These are phyloP conservation scores for Caenorhabditis panamensis DNA, from an alignment of 2,888 invertebrate genomes.

Conservation along the genomic window DNA sequence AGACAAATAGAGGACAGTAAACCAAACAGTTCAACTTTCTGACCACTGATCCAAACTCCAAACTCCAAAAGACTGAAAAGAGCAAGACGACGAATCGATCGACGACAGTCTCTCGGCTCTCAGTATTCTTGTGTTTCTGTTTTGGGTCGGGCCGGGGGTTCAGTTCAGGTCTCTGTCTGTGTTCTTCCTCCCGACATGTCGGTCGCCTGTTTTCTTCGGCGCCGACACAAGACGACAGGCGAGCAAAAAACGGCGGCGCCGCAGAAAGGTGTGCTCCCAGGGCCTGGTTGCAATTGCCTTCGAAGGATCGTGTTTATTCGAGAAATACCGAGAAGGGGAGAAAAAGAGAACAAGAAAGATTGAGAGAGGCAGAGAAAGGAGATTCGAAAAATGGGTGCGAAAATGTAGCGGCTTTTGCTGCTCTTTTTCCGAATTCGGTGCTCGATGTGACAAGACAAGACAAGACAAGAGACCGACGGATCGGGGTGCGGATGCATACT, in stretches of 20 bases:
- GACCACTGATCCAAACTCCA: too few species aligned
- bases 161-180: not conserved
- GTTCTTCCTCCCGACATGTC: slow-evolving; percentile 5
- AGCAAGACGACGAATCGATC: not conserved
- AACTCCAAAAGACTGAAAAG: too few species aligned
- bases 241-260: slow-evolving; percentile 36
- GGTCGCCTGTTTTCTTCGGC: slow-evolving; percentile 19
- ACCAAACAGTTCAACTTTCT: too few species aligned
- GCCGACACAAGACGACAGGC: slow-evolving; percentile 40
- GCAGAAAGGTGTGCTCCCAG: slow-evolving; percentile 2
- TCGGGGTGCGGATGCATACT: slow-evolving; percentile 10
- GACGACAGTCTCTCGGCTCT: too few species aligned
- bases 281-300: slow-evolving; percentile 9
- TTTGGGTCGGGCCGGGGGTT: slow-evolving; percentile 6
- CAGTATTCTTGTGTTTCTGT: not conserved
- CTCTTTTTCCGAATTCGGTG: slow-evolving; percentile 21
- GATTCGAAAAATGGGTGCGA: slow-evolving; percentile 32
- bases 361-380: not conserved
- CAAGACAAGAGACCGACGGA: too few species aligned
- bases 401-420: slow-evolving; percentile 16
- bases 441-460: slow-evolving; percentile 25
- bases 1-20: too few species aligned
- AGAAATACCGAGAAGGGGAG: slow-evolving; percentile 10
- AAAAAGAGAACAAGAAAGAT: not conserved
- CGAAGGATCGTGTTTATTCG: slow-evolving; percentile 16